These are phyloP conservation scores for Ochropacha duplaris DNA, from an alignment of 2,888 invertebrate genomes.

Conservation along the genomic window DNA sequence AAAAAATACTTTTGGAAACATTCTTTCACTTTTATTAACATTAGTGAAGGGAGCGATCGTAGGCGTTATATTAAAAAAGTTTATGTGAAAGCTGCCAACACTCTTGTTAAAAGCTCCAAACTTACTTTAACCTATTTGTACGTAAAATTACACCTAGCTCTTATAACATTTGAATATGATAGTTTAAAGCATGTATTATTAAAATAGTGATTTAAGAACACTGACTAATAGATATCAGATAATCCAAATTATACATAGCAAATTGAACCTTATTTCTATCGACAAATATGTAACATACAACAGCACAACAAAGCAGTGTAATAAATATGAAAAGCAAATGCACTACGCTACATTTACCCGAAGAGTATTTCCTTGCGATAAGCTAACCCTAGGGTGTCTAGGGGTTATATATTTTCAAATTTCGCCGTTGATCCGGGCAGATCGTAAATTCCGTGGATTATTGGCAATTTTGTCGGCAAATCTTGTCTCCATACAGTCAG, in stretches of 20 bases:
- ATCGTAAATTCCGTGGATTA: slow-evolving; percentile 31
- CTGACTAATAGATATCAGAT: too few relatives aligned
- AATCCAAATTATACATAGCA: too few relatives aligned
- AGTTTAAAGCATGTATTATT: too few relatives aligned
- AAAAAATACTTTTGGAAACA: not conserved
- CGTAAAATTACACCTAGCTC: not conserved
- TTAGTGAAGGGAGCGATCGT: not conserved
- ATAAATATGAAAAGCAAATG: not conserved
- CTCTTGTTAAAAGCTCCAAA: not conserved
- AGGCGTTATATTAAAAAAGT: slow-evolving; percentile 20
- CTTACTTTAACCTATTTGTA: not conserved
- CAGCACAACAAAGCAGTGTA: too few relatives aligned
- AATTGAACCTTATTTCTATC: too few relatives aligned
- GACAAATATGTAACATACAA: too few relatives aligned
- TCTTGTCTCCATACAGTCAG: slow-evolving; percentile 15
- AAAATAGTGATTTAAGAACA: too few relatives aligned
- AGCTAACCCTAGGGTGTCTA: not conserved
- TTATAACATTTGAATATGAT: too few relatives aligned
- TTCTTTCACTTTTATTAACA: not conserved
- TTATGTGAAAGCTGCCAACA: slow-evolving; percentile 4
- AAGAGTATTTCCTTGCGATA: not conserved
- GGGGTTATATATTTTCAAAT: slow-evolving; percentile 1
- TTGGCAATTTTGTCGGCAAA: slow-evolving; percentile 24
- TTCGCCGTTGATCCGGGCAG: slow-evolving; percentile 13
- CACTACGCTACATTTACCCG: not conserved